Evolutionary conservation across 2,888 invertebrate genomes (phyloP).

Genomic region (Drosophila sordidula): DNA sequence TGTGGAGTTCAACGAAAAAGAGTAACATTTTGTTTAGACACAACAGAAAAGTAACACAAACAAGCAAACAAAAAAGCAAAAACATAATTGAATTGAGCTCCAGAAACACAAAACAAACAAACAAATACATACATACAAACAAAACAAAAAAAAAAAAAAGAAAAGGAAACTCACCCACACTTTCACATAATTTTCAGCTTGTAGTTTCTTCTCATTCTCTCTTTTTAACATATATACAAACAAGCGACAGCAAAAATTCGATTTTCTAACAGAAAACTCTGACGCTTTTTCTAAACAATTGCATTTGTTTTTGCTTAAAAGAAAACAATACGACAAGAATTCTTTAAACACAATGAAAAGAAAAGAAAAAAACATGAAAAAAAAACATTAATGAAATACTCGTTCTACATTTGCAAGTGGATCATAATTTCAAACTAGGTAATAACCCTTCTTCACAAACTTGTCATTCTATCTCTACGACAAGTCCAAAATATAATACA

Average conservation of each 20-base stretch:
- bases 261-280: constrained; percentile 45
- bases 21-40: constrained; percentile 80
- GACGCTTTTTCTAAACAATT: constrained; percentile 77
- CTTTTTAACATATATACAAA: constrained; percentile 44
- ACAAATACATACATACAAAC: constrained; percentile 29
- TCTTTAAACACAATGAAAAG: constrained; percentile 50
- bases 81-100: constrained; percentile 45
- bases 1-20: constrained; percentile 84
- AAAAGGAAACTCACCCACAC: constrained; percentile 35
- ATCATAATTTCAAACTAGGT: constrained; percentile 55
- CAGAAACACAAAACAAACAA: constrained; percentile 30
- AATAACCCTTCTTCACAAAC: constrained; percentile 55
- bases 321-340: constrained; percentile 51
- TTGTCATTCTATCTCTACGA: constrained; percentile 51
- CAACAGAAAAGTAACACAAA: constrained; percentile 61
- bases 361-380: constrained; percentile 52
- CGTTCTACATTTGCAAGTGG: constrained; percentile 57
- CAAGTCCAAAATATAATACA: constrained; percentile 31
- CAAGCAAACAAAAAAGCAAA: constrained; percentile 26
- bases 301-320: constrained; percentile 74
- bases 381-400: constrained; percentile 69
- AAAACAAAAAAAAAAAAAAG: constrained; percentile 1
- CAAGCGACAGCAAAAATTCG: constrained; percentile 41
- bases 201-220: constrained; percentile 74
- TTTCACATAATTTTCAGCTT: constrained; percentile 61